Evolutionary conservation across 2,888 invertebrate genomes (phyloP), one percentile per base, ranked within the genome.

Genomic region (Leptinotarsa tumamoca): DNA sequence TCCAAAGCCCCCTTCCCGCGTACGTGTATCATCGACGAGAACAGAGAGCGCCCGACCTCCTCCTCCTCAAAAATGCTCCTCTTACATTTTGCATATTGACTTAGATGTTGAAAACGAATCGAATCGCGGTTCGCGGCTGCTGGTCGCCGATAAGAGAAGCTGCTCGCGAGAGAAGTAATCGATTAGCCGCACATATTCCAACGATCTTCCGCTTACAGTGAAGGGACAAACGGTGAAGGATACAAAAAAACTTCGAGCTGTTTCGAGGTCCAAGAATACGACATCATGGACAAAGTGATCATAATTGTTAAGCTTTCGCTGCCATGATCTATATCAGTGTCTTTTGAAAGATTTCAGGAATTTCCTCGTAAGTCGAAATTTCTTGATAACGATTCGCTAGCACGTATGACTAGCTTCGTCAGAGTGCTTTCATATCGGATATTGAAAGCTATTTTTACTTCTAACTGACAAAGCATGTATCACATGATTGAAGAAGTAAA

Each of bases 121-220:
- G 72, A 71, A 72, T 54, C 80, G 43, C 43, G 43, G 43, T 43
- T 43, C 81, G 78, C 83, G 83, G 84, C 86, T 86, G 86, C 85
- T 84, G 86, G 86, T 84, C 85, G 83, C 83, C 80, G 86, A 86
- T 86, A 86, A 86, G 86, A 74, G 75, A 81, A 84, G 21, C 27
- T 66, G 51, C 84, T 83, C 82, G 83, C 80, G 82, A 70, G 71
- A 67, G 70, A 69, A 71, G 70, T 78, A 84, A 85, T 85, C 85
- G 84, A 85, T 84, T 85, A 83, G 80, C 77, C 79, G 78, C 80
- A 80, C 79, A 76, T 80, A 82, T 83, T 69, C 74, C 67, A 72
- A 83, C 82, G 80, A 71, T 73, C 61, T 73, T 51, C 69, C 27
- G 50, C 23, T 63, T 51, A 75, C 74, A 73, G 76, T 73, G 33